Conservation (phyloP, 2,113 vertebrate genomes). For the Prochilodus magdalenae region DNA sequence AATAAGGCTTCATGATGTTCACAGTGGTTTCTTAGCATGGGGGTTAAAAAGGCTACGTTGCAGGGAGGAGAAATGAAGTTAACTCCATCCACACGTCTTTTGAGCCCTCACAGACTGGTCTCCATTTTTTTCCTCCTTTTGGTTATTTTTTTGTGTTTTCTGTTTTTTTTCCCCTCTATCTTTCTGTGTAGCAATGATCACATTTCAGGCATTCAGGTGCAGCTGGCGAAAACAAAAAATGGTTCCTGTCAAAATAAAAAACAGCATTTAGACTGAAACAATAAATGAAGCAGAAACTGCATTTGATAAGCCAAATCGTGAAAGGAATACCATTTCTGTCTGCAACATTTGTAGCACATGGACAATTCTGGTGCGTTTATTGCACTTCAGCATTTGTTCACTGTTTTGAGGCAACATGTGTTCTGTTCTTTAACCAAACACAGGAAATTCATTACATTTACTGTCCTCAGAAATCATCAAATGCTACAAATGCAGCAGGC, state of each 20-base stretch:
- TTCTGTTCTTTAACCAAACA: too few species aligned
- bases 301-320: not conserved
- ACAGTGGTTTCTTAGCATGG: slow-evolving; percentile 75
- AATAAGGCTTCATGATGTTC: slow-evolving; percentile 72
- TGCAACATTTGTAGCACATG: not conserved
- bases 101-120: slow-evolving; percentile 48
- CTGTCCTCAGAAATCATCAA: too few species aligned
- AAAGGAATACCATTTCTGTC: not conserved
- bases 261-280: not conserved
- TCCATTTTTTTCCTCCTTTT: slow-evolving; percentile 36
- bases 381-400: too few species aligned
- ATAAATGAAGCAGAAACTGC: not conserved
- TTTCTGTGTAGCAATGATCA: slow-evolving; percentile 68
- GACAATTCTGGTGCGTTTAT: too few species aligned
- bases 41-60: slow-evolving; percentile 63
- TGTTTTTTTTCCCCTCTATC: slow-evolving; percentile 37
- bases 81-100: slow-evolving; percentile 48
- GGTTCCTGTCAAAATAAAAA: slow-evolving; percentile 61
- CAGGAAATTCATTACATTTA: too few species aligned
- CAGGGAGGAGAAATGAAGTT: slow-evolving; percentile 52
- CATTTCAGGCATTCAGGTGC: slow-evolving; percentile 76
- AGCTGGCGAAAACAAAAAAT: slow-evolving; percentile 66
- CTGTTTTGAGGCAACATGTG: too few species aligned
- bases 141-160: not conserved
- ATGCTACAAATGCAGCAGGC: too few species aligned